Percentiles rank a stretch among this genome's conserved stretches.
These are phyloP conservation scores for Apus apus DNA, from an alignment of 2,113 vertebrate species.

Conservation along the genomic window DNA sequence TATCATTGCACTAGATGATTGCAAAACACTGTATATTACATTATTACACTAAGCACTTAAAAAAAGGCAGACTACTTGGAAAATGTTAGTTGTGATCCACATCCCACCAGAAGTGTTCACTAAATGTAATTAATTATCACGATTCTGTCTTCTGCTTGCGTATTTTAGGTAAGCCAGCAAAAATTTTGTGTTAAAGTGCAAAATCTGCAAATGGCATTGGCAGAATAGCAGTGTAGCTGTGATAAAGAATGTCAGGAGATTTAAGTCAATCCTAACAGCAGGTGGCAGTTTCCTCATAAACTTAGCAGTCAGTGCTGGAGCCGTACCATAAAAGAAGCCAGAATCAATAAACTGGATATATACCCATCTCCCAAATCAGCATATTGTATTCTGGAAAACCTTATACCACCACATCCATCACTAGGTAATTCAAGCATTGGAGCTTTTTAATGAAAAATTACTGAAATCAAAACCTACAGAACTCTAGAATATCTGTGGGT, in stretches of 20 bases:
- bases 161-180: neutral
- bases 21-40: neutral
- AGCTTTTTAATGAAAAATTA: neutral
- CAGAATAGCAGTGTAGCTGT: neutral
- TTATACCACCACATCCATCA: neutral
- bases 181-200: neutral
- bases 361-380: too few relatives aligned
- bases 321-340: neutral
- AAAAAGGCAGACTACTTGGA: neutral
- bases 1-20: neutral
- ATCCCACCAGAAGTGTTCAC: neutral
- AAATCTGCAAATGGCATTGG: neutral
- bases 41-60: neutral
- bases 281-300: neutral
- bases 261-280: neutral
- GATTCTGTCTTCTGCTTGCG: neutral
- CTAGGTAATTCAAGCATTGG: neutral
- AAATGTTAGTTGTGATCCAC: neutral
- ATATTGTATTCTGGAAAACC: neutral
- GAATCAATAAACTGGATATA: neutral
- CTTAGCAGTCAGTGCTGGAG: neutral
- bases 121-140: neutral
- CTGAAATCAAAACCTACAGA: neutral
- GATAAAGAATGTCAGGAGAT: neutral
- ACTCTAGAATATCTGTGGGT: neutral